Evolutionary conservation across 2,113 vertebrate genomes (phyloP), one percentile per base, ranked within the genome.

Genomic region (Peucedramus taeniatus): DNA sequence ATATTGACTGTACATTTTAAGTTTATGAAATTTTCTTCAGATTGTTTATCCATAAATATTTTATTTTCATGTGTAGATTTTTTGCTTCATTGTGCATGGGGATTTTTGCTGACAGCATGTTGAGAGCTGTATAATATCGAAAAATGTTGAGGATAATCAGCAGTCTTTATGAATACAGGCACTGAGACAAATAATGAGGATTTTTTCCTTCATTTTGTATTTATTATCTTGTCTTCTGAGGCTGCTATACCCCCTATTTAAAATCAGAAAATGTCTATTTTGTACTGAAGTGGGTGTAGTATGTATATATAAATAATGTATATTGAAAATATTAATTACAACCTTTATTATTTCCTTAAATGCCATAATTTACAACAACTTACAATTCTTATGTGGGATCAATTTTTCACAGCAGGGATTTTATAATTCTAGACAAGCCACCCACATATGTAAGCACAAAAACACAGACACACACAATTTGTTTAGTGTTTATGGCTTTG

Each of bases 381-480:
- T 89, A 44, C 12, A 54, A 31, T 72, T 44, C 28, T 91, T 81
- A 44, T 9, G 5, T 80, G 40, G 31, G 16, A 87, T 64, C 30
- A 60, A 11, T 35, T 76, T 91, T 83, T 86, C 44, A 93, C 44
- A 72, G 63, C 5, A 47, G 12, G 57, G 33, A 60, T 86, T 94
- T 72, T 76, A 56, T 59, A 54, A 15, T 71, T 60, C 18, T 37
- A 72, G 9, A 44, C 64, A 76, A 87, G 51, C 15, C 28, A 75
- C 40, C 49, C 23, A 71, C 19, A 44, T 11, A 51, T 45, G 15
- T 6, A 60, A 93, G 10, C 9, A 65, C 27, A 84, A 26, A 63
- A 60, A 14, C 11, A 47, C 23, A 17, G 10, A 16, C 4, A 39
- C 3, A 39, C 33, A 26, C 0, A 1, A 12, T 53, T 61, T 9